Evolutionary conservation across 2,888 invertebrate species (phyloP), one percentile per base, ranked within the genome.

Genomic region (Sympetrum striolatum): DNA sequence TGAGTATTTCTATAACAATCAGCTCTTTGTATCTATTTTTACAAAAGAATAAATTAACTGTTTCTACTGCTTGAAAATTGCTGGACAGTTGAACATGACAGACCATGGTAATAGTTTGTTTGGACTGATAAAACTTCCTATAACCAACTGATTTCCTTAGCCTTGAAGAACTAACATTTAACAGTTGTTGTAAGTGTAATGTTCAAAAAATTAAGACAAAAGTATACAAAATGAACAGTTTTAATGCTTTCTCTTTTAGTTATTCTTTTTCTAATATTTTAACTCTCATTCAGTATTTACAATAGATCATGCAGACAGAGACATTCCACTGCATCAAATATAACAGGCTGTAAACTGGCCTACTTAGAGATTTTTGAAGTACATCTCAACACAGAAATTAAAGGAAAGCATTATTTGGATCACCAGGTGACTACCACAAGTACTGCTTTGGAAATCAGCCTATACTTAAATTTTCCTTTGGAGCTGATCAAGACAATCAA

Each of bases 251-350:
- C 35, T 86, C 86, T 37, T n/a, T 86, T 82, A n/a, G 53, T 82
- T 25, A 53, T 35, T 86, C 58, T 10, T 60, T 64, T 10, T 64
- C 86, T 86, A 86, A 12, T n/a, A 35, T 37, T 60, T 60, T 86
- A 37, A 86, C 60, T 86, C n/a, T 60, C 58, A 86, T 60, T 60
- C 86, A 37, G 37, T 86, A 86, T 86, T 86, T 86, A 86, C 86
- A 86, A 86, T 86, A 86, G 37, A 60, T 86, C 86, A 86, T 86
- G 86, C 86, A 86, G 60, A 86, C 86, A 86, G 35, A 86, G 37
- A 64, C 60, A 86, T 64, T 86, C 60, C 86, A 86, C 60, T 86
- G 86, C 60, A 60, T 37, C 58, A 60, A n/a, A 37, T 37, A 60
- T 86, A 58, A 39, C 86, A 86, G 60, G 73, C 73, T 86, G 64